phyloP scores from a whole-genome alignment of 2,797 vertebrate genomes.

The Kryptolebias ocellatus region DNA sequence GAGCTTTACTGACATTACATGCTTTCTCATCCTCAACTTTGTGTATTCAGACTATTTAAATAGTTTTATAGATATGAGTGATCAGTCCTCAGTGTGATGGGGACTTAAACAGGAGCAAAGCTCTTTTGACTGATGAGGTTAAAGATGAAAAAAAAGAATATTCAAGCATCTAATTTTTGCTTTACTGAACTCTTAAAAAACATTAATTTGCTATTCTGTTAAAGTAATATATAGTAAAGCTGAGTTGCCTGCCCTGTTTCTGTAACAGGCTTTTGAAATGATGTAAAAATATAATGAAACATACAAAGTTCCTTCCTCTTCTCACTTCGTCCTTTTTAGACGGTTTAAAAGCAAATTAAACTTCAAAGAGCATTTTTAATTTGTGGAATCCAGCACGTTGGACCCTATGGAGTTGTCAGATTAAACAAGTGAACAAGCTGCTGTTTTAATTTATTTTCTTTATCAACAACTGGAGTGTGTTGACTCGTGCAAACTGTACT shows the following conservation, averaged over 20 bases:
- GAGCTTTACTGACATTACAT: no score
- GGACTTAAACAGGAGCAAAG: no score
- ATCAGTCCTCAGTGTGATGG: no score
- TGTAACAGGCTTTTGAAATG: constrained; percentile 1
- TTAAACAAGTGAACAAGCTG: background rate
- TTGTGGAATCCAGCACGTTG: background rate
- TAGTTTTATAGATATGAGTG: no score
- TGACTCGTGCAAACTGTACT: background rate
- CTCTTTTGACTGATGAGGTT: no score
- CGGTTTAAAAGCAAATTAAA: background rate
- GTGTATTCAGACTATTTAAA: no score
- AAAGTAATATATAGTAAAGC: background rate
- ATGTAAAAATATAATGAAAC: background rate
- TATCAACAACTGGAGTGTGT: background rate
- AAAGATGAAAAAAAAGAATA: no score
- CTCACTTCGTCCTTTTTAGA: background rate
- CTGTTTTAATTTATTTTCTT: background rate
- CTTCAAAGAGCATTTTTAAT: background rate
- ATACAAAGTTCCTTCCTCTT: background rate
- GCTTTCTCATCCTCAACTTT: no score
- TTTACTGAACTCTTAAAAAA: no score
- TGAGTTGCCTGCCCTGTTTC: background rate
- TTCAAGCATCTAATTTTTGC: no score
- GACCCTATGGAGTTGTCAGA: background rate
- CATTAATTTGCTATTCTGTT: no score